A percentile compares a stretch with the other conserved stretches of the same genome.
These are phyloP conservation scores for Diplodus puntazzo DNA, from an alignment of 2,797 vertebrate species.

Conservation along the genomic window DNA sequence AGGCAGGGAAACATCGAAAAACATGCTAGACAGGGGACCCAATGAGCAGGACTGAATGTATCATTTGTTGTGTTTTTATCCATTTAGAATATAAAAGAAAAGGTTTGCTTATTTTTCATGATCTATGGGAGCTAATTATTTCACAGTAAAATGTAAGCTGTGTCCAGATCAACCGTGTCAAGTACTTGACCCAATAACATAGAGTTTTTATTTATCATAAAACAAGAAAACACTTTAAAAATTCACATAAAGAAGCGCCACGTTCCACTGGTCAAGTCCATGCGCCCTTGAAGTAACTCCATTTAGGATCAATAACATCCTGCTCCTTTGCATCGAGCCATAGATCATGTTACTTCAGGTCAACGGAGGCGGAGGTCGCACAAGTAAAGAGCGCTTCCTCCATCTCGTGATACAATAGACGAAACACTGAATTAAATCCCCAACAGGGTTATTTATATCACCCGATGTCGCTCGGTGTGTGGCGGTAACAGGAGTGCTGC, in stretches of 20 bases:
- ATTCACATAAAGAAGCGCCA: neutral
- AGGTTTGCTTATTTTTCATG: neutral
- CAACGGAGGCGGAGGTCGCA: constrained; percentile 28
- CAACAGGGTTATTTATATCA: constrained; percentile 15
- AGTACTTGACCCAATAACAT: neutral
- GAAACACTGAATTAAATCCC: constrained; percentile 30
- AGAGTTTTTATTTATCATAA: neutral
- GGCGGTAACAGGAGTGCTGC: constrained; percentile 21
- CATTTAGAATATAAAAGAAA: neutral
- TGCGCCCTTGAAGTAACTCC: constrained; percentile 26
- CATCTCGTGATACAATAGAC: constrained; percentile 2
- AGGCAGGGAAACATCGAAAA: no score
- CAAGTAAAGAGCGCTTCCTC: constrained; percentile 20
- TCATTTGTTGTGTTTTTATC: neutral
- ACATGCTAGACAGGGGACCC: no score
- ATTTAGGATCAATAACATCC: constrained; percentile 54
- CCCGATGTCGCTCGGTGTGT: constrained; percentile 22
- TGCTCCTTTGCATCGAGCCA: constrained; percentile 10
- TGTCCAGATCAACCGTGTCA: neutral
- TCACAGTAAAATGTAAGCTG: neutral
- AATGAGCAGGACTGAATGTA: no score
- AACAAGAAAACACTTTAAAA: neutral
- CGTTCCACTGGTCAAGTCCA: constrained; percentile 12
- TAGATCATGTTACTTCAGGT: constrained; percentile 56
- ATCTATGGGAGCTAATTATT: neutral